These are phyloP conservation scores for Erithacus rubecula DNA, from an alignment of 2,797 vertebrate species.

Conservation along the genomic window DNA sequence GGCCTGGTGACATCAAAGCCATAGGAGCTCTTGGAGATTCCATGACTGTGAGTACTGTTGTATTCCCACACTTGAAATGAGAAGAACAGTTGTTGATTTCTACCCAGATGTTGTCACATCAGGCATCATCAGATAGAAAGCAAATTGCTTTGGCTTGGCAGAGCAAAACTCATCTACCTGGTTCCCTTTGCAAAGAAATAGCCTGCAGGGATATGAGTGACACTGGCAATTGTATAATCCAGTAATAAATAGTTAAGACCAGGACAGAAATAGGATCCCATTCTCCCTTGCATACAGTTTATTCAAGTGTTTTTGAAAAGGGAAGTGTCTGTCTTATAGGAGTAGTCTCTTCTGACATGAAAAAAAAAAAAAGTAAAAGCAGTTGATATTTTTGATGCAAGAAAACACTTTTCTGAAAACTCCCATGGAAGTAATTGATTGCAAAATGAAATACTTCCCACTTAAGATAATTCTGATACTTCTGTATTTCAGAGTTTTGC, in stretches of 20 bases:
- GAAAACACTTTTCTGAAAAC: background rate
- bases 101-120: background rate
- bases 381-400: background rate
- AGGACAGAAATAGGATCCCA: background rate
- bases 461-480: background rate
- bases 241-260: background rate
- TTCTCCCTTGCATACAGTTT: background rate
- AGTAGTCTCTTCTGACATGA: background rate
- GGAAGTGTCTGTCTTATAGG: background rate
- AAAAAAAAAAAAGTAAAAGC: background rate
- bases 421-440: background rate
- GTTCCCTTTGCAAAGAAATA: background rate
- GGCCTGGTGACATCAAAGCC: slow-evolving; percentile 86
- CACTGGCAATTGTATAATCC: background rate
- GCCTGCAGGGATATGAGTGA: background rate
- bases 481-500: background rate
- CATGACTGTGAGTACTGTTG: slow-evolving; percentile 81
- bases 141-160: slow-evolving; percentile 10
- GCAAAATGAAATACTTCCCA: background rate
- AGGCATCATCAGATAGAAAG: background rate
- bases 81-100: background rate
- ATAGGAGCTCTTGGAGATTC: slow-evolving; percentile 90
- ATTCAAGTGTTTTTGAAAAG: background rate
- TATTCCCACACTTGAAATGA: background rate
- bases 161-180: background rate